phyloP scores from a whole-genome alignment of 2,113 vertebrate genomes.

The Burhinus bistriatus region DNA sequence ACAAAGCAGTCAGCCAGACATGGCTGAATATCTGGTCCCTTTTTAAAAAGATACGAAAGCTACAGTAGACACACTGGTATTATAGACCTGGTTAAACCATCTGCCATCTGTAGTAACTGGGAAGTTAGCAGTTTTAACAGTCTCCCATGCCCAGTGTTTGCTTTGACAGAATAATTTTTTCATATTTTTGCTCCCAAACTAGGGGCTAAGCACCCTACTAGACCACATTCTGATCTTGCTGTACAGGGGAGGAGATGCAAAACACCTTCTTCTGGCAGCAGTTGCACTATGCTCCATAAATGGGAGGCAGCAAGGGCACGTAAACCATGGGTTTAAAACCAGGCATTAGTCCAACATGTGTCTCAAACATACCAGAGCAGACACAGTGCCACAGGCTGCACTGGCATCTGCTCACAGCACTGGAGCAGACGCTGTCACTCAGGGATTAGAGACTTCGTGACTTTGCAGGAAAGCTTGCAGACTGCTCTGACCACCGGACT shows the following conservation, averaged over 20 bases:
- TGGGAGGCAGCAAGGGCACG: background rate
- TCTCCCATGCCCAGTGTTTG: background rate
- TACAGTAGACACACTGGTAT: background rate
- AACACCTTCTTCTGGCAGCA: background rate
- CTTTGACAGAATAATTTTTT: background rate
- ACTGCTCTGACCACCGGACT: background rate
- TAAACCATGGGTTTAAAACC: background rate
- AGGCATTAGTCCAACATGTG: background rate
- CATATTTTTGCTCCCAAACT: background rate
- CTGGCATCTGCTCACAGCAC: background rate
- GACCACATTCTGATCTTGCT: background rate
- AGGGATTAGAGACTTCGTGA: background rate
- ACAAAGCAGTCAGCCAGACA: background rate
- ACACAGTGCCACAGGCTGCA: background rate
- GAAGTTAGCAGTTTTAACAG: background rate
- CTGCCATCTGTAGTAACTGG: background rate
- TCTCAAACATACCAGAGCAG: background rate
- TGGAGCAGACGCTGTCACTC: background rate
- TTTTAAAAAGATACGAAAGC: background rate
- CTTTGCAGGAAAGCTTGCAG: background rate
- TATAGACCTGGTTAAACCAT: background rate
- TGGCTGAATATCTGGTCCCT: background rate
- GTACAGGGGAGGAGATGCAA: background rate
- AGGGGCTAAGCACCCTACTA: background rate
- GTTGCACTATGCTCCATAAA: background rate